Evolutionary conservation across 2,113 vertebrate species (phyloP).

Genomic region (Gymnogyps californianus): DNA sequence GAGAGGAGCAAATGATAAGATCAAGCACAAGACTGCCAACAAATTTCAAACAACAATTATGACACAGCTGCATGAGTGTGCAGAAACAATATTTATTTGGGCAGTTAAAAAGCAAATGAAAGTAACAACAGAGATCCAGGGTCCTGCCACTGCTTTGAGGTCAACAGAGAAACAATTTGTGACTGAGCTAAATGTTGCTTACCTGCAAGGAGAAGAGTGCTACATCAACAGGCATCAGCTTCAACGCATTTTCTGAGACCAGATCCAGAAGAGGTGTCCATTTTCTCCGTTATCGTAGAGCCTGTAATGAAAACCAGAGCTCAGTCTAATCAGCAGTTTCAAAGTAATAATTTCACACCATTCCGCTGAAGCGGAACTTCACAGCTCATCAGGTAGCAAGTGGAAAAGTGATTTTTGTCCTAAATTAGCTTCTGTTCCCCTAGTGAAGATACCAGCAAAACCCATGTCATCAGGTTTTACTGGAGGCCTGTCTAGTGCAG

Average conservation of each 20-base stretch:
- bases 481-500: not conserved
- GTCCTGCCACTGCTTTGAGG: not conserved
- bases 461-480: not conserved
- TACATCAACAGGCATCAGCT: not conserved
- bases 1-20: not conserved
- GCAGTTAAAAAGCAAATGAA: not conserved
- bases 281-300: not conserved
- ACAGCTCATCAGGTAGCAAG: constrained; percentile 3
- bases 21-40: not conserved
- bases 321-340: not conserved
- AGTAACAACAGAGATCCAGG: not conserved
- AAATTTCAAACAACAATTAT: not conserved
- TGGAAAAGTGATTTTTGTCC: not conserved
- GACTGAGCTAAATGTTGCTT: not conserved
- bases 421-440: not conserved
- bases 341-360: not conserved
- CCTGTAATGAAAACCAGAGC: not conserved
- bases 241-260: not conserved
- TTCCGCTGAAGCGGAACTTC: not conserved
- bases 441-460: not conserved
- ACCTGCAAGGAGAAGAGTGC: not conserved
- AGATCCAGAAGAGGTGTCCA: not conserved
- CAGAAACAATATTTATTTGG: not conserved
- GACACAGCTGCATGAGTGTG: not conserved
- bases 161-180: not conserved